Conservation (phyloP, 2,797 vertebrate species). For the Cyclura pinguis region DNA sequence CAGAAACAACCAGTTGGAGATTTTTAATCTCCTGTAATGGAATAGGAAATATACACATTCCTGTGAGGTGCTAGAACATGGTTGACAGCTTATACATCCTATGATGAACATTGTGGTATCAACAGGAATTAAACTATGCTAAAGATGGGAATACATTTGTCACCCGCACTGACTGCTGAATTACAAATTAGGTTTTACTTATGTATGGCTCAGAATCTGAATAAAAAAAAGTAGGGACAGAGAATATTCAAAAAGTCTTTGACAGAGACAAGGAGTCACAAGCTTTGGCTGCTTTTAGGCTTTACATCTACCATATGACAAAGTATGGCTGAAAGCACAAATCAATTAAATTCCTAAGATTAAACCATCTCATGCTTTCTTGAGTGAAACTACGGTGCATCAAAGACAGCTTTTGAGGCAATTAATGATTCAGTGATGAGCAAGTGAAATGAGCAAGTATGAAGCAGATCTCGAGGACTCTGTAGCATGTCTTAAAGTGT, state of each 20-base stretch:
- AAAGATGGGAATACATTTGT: slow-evolving; percentile 33
- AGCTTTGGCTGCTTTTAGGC: slow-evolving; percentile 6
- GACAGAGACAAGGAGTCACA: slow-evolving; percentile 14
- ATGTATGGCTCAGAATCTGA: slow-evolving; percentile 27
- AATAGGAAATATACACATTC: not conserved
- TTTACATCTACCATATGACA: slow-evolving; percentile 25
- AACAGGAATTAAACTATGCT: slow-evolving; percentile 27
- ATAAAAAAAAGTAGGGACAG: slow-evolving; percentile 8
- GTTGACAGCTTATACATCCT: slow-evolving; percentile 30
- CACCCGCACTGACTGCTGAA: slow-evolving; percentile 22
- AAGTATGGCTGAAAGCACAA: slow-evolving; percentile 34
- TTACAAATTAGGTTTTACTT: slow-evolving; percentile 34
- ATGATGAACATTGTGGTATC: slow-evolving; percentile 12
- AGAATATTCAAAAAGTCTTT: slow-evolving; percentile 30
- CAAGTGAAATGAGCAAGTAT: slow-evolving; percentile 14
- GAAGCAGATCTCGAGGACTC: not conserved
- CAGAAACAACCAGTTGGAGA: slow-evolving; percentile 5
- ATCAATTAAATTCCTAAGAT: slow-evolving; percentile 35
- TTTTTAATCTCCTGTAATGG: slow-evolving; percentile 16
- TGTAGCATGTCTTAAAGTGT: not conserved
- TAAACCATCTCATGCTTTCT: slow-evolving; percentile 22
- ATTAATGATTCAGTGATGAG: slow-evolving; percentile 24
- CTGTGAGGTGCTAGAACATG: slow-evolving; percentile 10
- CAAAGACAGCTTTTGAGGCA: slow-evolving; percentile 26
- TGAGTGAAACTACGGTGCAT: slow-evolving; percentile 26